Base-by-base conservation (phyloP, 2,797 vertebrate species). In the Sarcophilus harrisii region DNA sequence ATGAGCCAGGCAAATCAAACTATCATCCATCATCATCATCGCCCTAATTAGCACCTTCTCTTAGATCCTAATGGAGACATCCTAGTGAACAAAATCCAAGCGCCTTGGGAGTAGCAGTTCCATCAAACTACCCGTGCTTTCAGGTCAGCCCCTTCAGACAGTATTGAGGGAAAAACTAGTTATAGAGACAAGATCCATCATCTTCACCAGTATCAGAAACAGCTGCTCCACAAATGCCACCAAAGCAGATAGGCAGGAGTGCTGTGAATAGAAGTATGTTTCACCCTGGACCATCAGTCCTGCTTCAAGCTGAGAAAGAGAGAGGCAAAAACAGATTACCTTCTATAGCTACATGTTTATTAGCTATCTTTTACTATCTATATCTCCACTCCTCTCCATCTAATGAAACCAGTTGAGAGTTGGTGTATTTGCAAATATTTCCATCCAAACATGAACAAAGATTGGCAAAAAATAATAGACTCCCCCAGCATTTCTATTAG, bases 361-460 rank as follows among this genome's bases (percentile, higher is more conserved):
- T 55, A 92, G 5, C 29, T 89, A 58, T 58, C 28, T 55, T 89
- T 87, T 95, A 73, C 92, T 94, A 95, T 90, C 92, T 81, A 89
- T 95, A 94, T 92, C 92, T 96, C 96, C 97, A 93, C 94, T 96
- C 87, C 66, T 21, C 60, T 73, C 57, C 95, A 95, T 93, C 21
- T 97, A 97, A 96, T 94, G 92, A 97, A 90, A 95, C 93, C 66
- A 58, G 28, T 95, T 93, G 59, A 93, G 62, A 92, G 73, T 30
- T 60, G 60, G 29, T 95, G 24, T 94, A 62, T 97, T 96, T 97
- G 66, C 95, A 97, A 97, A 97, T 90, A 97, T 90, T 73, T 95
- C 95, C 93, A 97, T 92, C 87, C 93, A 96, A 95, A 90, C 89
- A 96, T 93, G 38, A 97, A 91, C 29, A 94, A 94, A 93, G 90